phyloP scores from a whole-genome alignment of 2,888 invertebrate genomes.

The Incurvaria masculella region DNA sequence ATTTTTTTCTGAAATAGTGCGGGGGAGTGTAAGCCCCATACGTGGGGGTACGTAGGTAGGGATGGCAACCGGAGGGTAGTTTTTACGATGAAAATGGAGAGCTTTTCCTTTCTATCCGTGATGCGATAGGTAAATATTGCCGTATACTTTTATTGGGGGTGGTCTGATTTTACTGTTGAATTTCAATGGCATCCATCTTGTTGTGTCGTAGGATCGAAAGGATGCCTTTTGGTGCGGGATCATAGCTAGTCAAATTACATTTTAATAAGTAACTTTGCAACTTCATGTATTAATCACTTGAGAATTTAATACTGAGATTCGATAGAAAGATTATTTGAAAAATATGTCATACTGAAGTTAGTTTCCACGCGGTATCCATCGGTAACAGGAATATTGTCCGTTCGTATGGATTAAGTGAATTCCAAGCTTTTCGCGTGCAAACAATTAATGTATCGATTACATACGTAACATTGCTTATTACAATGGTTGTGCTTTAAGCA shows the following conservation, averaged over 20 bases:
- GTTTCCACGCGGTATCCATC: too few relatives aligned
- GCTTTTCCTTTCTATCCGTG: slow-evolving; percentile 25
- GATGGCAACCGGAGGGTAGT: slow-evolving; percentile 34
- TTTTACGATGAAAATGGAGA: slow-evolving; percentile 39
- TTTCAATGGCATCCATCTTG: slow-evolving; percentile 1
- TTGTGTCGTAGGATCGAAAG: slow-evolving; percentile 1
- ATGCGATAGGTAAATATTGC: slow-evolving; percentile 32
- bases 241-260: not conserved
- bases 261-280: too few relatives aligned
- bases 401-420: too few relatives aligned
- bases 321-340: too few relatives aligned
- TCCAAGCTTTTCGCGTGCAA: too few relatives aligned
- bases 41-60: slow-evolving; percentile 25
- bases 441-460: too few relatives aligned
- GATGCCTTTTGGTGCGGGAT: not conserved
- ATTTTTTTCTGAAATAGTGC: not conserved
- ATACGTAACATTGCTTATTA: too few relatives aligned
- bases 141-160: slow-evolving; percentile 17
- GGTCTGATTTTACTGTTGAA: slow-evolving; percentile 15
- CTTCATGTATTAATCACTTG: too few relatives aligned
- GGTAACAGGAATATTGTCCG: too few relatives aligned
- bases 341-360: too few relatives aligned
- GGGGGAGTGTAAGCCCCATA: slow-evolving; percentile 6
- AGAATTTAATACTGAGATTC: too few relatives aligned
- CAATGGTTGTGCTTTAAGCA: too few relatives aligned